Base-by-base conservation (phyloP, 2,888 invertebrate genomes). In the Trachelus iudaicus region DNA sequence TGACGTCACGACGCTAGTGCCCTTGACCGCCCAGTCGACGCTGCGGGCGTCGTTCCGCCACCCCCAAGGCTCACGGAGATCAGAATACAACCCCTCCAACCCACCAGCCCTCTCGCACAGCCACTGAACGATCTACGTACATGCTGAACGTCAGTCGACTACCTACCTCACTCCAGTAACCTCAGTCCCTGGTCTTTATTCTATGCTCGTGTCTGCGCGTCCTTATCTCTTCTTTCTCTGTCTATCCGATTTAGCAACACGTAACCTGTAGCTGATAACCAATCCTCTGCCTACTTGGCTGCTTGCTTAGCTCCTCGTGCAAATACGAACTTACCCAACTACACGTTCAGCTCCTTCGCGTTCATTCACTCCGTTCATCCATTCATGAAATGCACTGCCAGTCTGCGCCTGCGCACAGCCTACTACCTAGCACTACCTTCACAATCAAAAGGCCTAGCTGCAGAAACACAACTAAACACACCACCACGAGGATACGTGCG, bases 1-100 rank as follows among this genome's bases (percentile, higher is more conserved):
- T 89, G 89, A 90, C 89, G 90, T 90, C 88, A 89, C 86, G 85
- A 86, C 89, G 88, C 89, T 86, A 87, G 86, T 89, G 90, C 84
- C 90, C 90, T 90, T 90, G 90, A 90, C 90, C 90, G 89, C 81
- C 85, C 82, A 83, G 81, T 81, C 83, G 79, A 83, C 83, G 82
- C 31, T 71, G 71, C 71, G 31, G 71, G 71, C 71, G 71, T 71
- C n/a, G n/a, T 31, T 75, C 81, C 78, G 75, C 75, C 69, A 73
- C 79, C 75, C 80, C 82, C 80, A 73, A 75, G 34, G 75, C 76
- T 69, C 73, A 56, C 68, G 73, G 73, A 31, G 4, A 71, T 71
- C 71, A 1, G 11, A 71, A 31, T 33, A 71, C 71, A 71, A 69
- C 76, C 73, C 77, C 69, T 75, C 73, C 56, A 34, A 34, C 82